Base-by-base conservation (phyloP, 2,888 invertebrate species). In the Danaus chrysippus region DNA sequence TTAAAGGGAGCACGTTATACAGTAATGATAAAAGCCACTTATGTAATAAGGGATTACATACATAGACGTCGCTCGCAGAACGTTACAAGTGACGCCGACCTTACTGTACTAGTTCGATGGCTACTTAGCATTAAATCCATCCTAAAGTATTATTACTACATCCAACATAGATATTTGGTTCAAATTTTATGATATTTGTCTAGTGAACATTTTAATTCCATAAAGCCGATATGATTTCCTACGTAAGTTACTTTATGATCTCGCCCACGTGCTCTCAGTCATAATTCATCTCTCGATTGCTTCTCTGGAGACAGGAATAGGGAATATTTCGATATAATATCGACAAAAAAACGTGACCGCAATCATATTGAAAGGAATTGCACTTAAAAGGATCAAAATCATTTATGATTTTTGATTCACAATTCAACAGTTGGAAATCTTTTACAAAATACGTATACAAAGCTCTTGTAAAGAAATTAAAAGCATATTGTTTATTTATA, bases 321-420 rank as follows among this genome's bases (percentile, higher is more conserved):
- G 72, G 74, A 72, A 71, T 68, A 68, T 70, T 69, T 66, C 76
- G 76, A 79, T 80, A 76, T 78, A 80, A 81, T 82, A 80, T 77
- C 76, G 78, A 76, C 75, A 70, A 73, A 66, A 62, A 63, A 65
- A 76, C 79, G 79, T 77, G 78, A 78, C 78, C 73, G 71, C 70
- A 66, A 68, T 70, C 44, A 55, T 55, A 59, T 63, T 58, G 52
- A 53, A 49, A 19, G 52, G 52, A 34, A 53, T 53, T 15, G 19
- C 42, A 53, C 53, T 42, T 58, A 42, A 42, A 58, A 54, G 44
- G 19, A 56, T 46, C n/a, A 43, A 56, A 17, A 17, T 49, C 1
- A 23, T 23, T 34, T 34, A 6, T 34, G 23, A 23, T 34, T 34
- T 34, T 34, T 34, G 23, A 3, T 34, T 6, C 23, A 0, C 23